Percentiles rank a stretch among this genome's conserved stretches.
These are phyloP conservation scores for Triops longicaudatus DNA, from an alignment of 1,140 invertebrate genomes.

Conservation along the genomic window DNA sequence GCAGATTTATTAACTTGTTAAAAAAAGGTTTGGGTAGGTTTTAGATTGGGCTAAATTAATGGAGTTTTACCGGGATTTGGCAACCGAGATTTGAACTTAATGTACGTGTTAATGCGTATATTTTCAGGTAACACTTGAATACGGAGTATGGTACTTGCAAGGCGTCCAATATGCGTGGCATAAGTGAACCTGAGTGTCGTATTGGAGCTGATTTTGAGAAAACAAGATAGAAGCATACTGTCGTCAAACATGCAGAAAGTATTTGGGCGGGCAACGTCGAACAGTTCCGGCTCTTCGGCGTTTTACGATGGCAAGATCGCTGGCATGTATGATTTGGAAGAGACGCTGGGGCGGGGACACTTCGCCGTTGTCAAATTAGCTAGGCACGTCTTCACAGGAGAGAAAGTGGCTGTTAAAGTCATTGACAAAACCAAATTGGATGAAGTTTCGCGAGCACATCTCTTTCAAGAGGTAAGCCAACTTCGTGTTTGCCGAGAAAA, in stretches of 20 bases:
- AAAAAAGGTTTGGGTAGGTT: no score
- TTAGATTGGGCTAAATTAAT: no score
- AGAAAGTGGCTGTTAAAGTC: slow-evolving; percentile 72
- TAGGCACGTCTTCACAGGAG: slow-evolving; percentile 97
- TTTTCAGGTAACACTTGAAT: not conserved
- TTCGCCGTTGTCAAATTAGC: slow-evolving; percentile 99
- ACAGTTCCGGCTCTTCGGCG: not conserved
- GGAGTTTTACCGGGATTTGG: no score
- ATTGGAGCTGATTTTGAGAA: not conserved
- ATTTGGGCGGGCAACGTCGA: not conserved
- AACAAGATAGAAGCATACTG: not conserved
- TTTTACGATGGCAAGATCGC: slow-evolving; percentile 65
- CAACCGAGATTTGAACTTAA: not conserved
- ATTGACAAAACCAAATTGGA: slow-evolving; percentile 98
- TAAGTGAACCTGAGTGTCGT: not conserved
- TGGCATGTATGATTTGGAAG: slow-evolving; percentile 90
- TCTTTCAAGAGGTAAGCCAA: slow-evolving; percentile 80
- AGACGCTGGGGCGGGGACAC: slow-evolving; percentile 82
- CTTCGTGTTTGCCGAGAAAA: not conserved
- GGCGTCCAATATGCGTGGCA: not conserved
- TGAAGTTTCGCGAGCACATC: slow-evolving; percentile 88
- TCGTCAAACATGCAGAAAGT: not conserved
- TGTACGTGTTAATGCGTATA: not conserved
- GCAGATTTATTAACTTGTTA: no score
- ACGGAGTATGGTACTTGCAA: not conserved